These are phyloP conservation scores for Drosophila athabasca DNA, from an alignment of 1,140 invertebrate species.

Conservation along the genomic window DNA sequence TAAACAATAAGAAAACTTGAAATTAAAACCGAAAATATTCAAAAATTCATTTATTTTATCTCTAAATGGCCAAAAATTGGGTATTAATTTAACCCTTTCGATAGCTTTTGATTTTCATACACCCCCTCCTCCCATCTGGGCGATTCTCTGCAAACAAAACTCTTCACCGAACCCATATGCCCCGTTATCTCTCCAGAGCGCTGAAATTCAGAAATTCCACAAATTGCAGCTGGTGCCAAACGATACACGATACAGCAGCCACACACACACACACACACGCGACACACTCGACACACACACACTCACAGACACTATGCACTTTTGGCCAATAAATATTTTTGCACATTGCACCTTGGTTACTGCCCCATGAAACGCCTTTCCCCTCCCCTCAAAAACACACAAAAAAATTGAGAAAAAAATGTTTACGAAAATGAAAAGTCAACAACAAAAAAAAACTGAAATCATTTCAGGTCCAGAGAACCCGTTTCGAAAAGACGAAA, in stretches of 20 bases:
- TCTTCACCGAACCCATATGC: constrained; percentile 8
- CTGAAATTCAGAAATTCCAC: constrained; percentile 24
- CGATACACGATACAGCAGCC: constrained; percentile 32
- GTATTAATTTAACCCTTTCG: too few relatives aligned
- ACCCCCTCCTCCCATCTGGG: too few relatives aligned
- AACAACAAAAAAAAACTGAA: constrained; percentile 43
- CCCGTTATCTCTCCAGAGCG: constrained; percentile 17
- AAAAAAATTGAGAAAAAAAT: constrained; percentile 44
- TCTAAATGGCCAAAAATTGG: too few relatives aligned
- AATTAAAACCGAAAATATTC: too few relatives aligned
- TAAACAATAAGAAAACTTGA: too few relatives aligned
- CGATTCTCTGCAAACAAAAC: neutral
- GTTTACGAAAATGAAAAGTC: constrained; percentile 66
- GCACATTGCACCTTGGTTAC: constrained; percentile 34
- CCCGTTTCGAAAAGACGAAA: constrained; percentile 59
- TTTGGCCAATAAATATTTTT: constrained; percentile 64
- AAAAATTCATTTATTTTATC: too few relatives aligned
- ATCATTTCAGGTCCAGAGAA: constrained; percentile 57
- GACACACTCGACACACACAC: constrained; percentile 23
- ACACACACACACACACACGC: constrained; percentile 16
- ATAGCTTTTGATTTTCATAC: too few relatives aligned
- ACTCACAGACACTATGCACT: constrained; percentile 4
- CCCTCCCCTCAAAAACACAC: neutral
- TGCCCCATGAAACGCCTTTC: too few relatives aligned
- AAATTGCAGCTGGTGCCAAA: constrained; percentile 35